phyloP scores from a whole-genome alignment of 2,888 invertebrate species.

The Papilio gigon region DNA sequence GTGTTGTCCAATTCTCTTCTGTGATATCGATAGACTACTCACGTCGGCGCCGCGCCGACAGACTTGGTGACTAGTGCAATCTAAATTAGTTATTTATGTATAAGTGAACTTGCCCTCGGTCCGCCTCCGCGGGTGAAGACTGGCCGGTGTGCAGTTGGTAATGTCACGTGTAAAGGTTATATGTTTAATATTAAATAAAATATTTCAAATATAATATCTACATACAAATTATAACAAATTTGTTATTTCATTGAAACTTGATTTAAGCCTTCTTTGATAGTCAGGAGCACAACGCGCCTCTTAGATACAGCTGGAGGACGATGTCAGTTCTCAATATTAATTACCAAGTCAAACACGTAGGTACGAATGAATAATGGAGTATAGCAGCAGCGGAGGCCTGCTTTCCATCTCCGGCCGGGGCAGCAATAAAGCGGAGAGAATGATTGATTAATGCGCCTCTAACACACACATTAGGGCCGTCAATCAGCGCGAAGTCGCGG shows the following conservation, averaged over 20 bases:
- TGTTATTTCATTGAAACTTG: constrained; percentile 27
- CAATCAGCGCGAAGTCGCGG: constrained; percentile 67
- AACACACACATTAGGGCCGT: constrained; percentile 72
- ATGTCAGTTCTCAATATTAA: constrained; percentile 17
- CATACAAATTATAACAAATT: constrained; percentile 47
- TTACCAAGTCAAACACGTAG: constrained; percentile 47
- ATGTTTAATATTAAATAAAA: constrained; percentile 78
- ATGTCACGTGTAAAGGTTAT: constrained; percentile 79
- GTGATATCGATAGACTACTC: constrained; percentile 80
- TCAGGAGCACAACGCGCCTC: neutral
- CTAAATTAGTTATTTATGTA: constrained; percentile 69
- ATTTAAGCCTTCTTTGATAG: neutral
- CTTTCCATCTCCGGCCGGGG: constrained; percentile 57
- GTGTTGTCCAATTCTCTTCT: constrained; percentile 83
- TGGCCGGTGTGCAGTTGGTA: constrained; percentile 74
- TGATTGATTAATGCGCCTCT: constrained; percentile 76
- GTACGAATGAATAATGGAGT: constrained; percentile 58
- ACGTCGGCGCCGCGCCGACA: constrained; percentile 72
- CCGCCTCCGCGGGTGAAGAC: constrained; percentile 59
- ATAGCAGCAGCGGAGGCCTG: constrained; percentile 57
- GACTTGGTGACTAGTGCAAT: constrained; percentile 82
- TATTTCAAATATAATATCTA: constrained; percentile 80
- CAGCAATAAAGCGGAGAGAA: constrained; percentile 65
- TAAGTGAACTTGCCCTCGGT: constrained; percentile 67
- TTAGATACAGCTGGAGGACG: neutral